These are phyloP conservation scores for Apamea sordens DNA, from an alignment of 2,888 invertebrate species.

Conservation along the genomic window DNA sequence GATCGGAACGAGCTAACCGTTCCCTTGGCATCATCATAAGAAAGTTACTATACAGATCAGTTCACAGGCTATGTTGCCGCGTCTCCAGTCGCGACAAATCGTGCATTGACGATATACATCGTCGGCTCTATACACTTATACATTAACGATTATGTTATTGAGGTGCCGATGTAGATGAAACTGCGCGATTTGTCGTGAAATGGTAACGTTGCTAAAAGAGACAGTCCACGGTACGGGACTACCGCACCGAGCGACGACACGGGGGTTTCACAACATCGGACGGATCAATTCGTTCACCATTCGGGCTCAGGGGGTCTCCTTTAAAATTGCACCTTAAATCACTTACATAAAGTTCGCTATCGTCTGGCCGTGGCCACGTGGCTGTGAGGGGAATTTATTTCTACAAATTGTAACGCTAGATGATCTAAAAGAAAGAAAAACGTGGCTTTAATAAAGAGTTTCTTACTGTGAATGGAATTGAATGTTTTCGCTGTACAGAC, in stretches of 20 bases:
- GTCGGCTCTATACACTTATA: conserved; percentile 7
- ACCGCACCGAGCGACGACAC: conserved; percentile 78
- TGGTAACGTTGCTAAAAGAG: conserved; percentile 39
- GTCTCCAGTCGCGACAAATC: conserved; percentile 40
- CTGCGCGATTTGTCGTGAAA: conserved; percentile 46
- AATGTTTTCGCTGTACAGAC: conserved; percentile 46
- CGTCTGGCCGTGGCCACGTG: conserved; percentile 38
- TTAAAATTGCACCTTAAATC: conserved; percentile 64
- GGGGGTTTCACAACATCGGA: conserved; percentile 85
- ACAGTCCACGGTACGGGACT: conserved; percentile 68
- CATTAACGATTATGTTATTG: conserved; percentile 29
- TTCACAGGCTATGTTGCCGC: conserved; percentile 71
- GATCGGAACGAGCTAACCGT: conserved; percentile 49
- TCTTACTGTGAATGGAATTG: conserved; percentile 34
- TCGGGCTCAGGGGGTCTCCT: conserved; percentile 71
- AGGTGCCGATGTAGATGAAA: conserved; percentile 33
- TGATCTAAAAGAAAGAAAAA: conserved; percentile 40
- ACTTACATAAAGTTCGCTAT: conserved; percentile 58
- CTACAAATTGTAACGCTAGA: conserved; percentile 51
- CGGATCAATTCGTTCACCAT: conserved; percentile 87
- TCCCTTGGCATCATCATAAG: conserved; percentile 68
- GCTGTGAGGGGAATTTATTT: conserved; percentile 50
- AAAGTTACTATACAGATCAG: conserved; percentile 73
- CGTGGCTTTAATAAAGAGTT: conserved; percentile 30
- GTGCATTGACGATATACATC: conserved; percentile 33